Evolutionary conservation across 2,113 vertebrate species (phyloP).

Genomic region (Salminus brasiliensis): DNA sequence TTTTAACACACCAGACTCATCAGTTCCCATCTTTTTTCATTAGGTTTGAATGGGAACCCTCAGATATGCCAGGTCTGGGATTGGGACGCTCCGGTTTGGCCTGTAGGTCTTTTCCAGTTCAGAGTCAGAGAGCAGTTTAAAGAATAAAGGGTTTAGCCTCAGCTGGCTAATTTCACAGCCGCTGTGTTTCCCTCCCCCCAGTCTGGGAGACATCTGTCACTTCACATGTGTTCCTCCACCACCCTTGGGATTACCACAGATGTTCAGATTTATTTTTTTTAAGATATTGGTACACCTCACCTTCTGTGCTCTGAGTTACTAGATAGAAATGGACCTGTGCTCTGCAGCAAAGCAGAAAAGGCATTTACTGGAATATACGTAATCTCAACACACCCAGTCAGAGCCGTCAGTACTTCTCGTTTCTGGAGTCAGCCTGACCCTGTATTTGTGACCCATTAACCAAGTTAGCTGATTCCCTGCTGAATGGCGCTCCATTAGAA

Average conservation of each 20-base stretch:
- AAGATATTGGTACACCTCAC: too few species aligned
- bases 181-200: slow-evolving; percentile 1
- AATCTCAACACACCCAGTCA: neutral
- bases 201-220: slow-evolving; percentile 43
- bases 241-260: slow-evolving; percentile 30
- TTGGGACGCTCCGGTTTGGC: neutral
- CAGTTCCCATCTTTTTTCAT: too few species aligned
- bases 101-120: neutral
- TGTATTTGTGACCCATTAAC: neutral
- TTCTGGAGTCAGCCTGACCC: neutral
- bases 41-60: neutral
- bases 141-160: slow-evolving; percentile 15
- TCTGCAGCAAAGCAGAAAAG: neutral
- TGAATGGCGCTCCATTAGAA: neutral
- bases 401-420: neutral
- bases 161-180: slow-evolving; percentile 25
- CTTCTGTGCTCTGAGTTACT: neutral
- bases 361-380: neutral
- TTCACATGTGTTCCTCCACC: neutral
- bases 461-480: neutral
- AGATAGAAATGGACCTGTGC: neutral
- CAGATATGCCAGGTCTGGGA: neutral
- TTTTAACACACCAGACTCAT: too few species aligned
- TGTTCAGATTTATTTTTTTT: slow-evolving; percentile 28
- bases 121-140: neutral